A percentile compares a stretch with the other conserved stretches of the same genome.
Conservation (phyloP, 2,888 invertebrate species). For the Lithophane ornitopus region DNA sequence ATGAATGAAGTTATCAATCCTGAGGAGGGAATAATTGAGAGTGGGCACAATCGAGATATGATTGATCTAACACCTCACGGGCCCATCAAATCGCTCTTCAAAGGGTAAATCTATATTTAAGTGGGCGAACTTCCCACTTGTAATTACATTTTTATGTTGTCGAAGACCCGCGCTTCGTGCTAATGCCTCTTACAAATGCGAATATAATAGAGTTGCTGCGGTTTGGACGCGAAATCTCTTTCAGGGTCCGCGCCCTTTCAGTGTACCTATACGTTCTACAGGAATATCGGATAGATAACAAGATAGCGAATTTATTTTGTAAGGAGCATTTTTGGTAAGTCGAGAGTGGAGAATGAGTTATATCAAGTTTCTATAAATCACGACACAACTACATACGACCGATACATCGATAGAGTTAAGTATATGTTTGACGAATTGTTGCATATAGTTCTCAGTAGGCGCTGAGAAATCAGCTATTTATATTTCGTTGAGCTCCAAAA, state of each 20-base stretch:
- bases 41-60: conserved; percentile 85
- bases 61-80: conserved; percentile 87
- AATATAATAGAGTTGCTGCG: conserved; percentile 81
- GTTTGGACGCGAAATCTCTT: conserved; percentile 73
- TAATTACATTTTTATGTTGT: conserved; percentile 89
- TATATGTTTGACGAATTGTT: conserved; percentile 24
- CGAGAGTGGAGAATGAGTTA: conserved; percentile 7
- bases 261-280: conserved; percentile 30
- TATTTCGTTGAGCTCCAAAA: background rate
- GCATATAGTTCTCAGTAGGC: conserved; percentile 32
- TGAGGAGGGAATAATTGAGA: conserved; percentile 86
- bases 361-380: background rate
- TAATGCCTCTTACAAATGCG: conserved; percentile 86
- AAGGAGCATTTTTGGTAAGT: conserved; percentile 33
- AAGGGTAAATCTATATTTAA: conserved; percentile 90
- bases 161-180: conserved; percentile 74
- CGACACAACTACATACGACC: background rate
- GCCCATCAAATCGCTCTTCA: conserved; percentile 85
- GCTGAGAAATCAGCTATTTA: background rate
- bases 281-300: conserved; percentile 49
- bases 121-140: conserved; percentile 84
- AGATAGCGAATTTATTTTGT: conserved; percentile 36
- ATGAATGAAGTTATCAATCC: conserved; percentile 85
- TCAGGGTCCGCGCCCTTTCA: conserved; percentile 55
- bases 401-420: background rate